Evolutionary conservation across 2,888 invertebrate genomes (phyloP).

Genomic region (Caenorhabditis sp.): DNA sequence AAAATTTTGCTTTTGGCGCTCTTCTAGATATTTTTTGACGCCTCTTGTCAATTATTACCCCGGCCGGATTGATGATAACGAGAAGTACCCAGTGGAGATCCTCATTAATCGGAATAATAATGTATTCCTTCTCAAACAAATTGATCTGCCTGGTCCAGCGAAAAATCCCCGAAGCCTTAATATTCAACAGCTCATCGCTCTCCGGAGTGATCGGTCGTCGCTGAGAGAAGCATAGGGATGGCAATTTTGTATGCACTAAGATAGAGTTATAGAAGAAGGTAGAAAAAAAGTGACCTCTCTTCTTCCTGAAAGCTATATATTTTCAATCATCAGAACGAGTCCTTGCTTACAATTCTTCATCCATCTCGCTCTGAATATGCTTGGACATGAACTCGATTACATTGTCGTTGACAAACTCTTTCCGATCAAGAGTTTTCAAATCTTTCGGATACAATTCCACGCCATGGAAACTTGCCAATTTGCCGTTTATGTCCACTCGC

Average conservation of each 20-base stretch:
- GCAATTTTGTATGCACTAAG: neutral
- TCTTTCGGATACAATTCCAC: conserved; percentile 8
- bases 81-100: conserved; percentile 89
- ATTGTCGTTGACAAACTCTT: conserved; percentile 56
- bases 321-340: neutral
- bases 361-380: conserved; percentile 23
- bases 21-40: conserved; percentile 86
- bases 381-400: conserved; percentile 46
- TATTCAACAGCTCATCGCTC: neutral
- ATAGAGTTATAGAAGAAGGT: conserved; percentile 52
- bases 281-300: conserved; percentile 12
- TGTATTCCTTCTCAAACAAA: conserved; percentile 95
- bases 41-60: conserved; percentile 87
- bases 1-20: conserved; percentile 45
- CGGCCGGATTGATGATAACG: conserved; percentile 95
- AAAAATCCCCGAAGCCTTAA: no score
- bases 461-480: no score
- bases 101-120: conserved; percentile 98
- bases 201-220: conserved; percentile 15
- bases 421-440: conserved; percentile 49
- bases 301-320: conserved; percentile 19
- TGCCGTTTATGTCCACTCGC: no score
- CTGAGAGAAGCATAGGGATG: conserved; percentile 3
- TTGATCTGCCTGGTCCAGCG: conserved; percentile 98
- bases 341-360: conserved; percentile 23